Conservation (phyloP, 2,888 invertebrate genomes). For the Physocephala rufipes region DNA sequence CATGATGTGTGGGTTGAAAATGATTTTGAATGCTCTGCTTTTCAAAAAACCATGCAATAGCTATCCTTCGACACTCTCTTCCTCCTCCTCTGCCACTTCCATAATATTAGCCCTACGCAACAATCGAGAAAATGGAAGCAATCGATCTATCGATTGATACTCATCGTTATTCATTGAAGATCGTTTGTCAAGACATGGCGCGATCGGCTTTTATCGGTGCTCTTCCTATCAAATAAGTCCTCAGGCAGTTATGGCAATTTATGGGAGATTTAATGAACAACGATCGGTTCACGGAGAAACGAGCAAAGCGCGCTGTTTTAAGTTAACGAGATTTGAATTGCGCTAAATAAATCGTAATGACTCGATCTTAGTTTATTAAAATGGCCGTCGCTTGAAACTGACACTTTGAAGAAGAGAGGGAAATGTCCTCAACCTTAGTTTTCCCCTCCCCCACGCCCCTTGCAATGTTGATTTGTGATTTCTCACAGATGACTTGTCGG, state of each 20-base stretch:
- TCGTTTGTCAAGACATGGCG: background rate
- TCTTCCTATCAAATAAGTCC: slow-evolving; percentile 5
- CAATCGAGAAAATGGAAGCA: too few relatives aligned
- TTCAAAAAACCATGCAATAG: too few relatives aligned
- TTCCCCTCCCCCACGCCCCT: too few relatives aligned
- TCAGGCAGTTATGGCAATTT: slow-evolving; percentile 23
- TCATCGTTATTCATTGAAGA: background rate
- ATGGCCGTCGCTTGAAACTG: background rate
- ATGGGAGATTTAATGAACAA: slow-evolving; percentile 22
- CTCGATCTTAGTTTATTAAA: background rate
- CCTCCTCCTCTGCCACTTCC: too few relatives aligned
- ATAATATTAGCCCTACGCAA: too few relatives aligned
- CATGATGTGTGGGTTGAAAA: too few relatives aligned
- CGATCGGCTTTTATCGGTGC: background rate
- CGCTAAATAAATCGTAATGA: slow-evolving; percentile 12
- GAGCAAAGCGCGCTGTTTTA: slow-evolving; percentile 28
- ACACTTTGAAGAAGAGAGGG: too few relatives aligned
- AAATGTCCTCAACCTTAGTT: too few relatives aligned
- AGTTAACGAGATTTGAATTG: slow-evolving; percentile 11
- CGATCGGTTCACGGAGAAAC: slow-evolving; percentile 13
- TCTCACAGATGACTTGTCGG: too few relatives aligned
- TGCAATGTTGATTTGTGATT: too few relatives aligned
- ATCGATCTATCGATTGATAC: slow-evolving; percentile 12
- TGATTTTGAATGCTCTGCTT: too few relatives aligned
- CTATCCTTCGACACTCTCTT: too few relatives aligned